Conservation (phyloP, 2,113 vertebrate species). For the Haemorhous mexicanus region DNA sequence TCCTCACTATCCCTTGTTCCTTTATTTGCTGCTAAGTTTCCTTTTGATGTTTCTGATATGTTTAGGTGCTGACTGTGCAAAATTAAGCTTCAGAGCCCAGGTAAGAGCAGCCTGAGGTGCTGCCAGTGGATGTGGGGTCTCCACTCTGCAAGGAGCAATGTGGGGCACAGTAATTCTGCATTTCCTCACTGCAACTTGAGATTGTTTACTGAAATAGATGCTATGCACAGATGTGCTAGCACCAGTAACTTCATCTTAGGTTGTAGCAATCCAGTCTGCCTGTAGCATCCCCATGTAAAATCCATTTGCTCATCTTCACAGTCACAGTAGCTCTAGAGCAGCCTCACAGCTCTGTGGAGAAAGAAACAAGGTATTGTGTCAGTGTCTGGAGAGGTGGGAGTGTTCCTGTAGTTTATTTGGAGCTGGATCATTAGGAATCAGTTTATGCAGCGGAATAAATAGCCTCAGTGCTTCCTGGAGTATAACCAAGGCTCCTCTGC, state of each 20-base stretch:
- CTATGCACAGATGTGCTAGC: background rate
- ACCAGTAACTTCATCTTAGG: background rate
- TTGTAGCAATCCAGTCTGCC: background rate
- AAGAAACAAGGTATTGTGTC: background rate
- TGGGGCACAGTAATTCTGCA: background rate
- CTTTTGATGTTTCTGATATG: background rate
- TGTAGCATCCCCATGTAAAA: background rate
- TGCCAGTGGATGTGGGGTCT: background rate
- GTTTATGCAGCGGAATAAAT: background rate
- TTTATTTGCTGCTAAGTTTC: background rate
- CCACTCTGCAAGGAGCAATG: background rate
- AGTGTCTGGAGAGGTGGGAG: background rate
- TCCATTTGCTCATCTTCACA: background rate
- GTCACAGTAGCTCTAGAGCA: background rate
- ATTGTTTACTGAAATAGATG: background rate
- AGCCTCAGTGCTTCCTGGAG: background rate
- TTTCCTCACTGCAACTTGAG: background rate
- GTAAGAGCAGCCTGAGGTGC: background rate
- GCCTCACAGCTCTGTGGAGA: background rate
- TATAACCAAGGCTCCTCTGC: background rate
- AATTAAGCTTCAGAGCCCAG: background rate
- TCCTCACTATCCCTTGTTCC: background rate
- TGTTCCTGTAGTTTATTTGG: background rate
- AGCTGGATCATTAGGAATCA: background rate
- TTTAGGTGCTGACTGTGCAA: background rate